These are phyloP conservation scores for Onychomys arenicola DNA, from an alignment of 2,797 vertebrate genomes.

Conservation along the genomic window DNA sequence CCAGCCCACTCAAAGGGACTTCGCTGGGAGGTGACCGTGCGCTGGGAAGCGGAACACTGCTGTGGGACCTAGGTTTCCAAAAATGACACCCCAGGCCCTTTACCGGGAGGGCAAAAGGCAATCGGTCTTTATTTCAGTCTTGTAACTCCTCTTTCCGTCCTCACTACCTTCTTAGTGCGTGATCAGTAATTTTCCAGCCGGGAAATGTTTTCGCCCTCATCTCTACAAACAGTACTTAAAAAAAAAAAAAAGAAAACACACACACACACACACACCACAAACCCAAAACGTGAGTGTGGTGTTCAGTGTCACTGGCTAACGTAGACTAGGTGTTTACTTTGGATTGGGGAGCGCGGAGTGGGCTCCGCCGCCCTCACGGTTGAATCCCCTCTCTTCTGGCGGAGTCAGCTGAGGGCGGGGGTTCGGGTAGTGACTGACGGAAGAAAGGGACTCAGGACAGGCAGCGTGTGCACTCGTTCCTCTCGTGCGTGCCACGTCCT, in stretches of 20 bases:
- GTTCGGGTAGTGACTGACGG: neutral
- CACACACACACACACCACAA: neutral
- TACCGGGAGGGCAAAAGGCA: constrained; percentile 3
- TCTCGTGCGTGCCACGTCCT: neutral
- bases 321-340: constrained; percentile 72
- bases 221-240: constrained; percentile 67
- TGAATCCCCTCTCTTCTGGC: neutral
- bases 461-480: neutral
- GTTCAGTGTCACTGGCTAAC: constrained; percentile 63
- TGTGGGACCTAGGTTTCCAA: neutral
- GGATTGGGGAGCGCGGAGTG: neutral
- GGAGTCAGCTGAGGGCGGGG: neutral
- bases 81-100: neutral
- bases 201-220: constrained; percentile 78
- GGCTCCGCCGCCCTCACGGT: neutral
- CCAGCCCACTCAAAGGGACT: neutral
- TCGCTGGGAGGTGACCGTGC: neutral
- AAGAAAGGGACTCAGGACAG: neutral
- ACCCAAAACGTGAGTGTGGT: constrained; percentile 65
- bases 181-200: constrained; percentile 82
- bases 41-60: neutral
- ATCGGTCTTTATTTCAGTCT: constrained; percentile 32
- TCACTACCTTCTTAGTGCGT: constrained; percentile 4
- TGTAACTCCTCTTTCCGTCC: neutral
- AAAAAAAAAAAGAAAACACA: neutral